phyloP scores from a whole-genome alignment of 1,140 invertebrate species.

The Chironomus striatipennis region DNA sequence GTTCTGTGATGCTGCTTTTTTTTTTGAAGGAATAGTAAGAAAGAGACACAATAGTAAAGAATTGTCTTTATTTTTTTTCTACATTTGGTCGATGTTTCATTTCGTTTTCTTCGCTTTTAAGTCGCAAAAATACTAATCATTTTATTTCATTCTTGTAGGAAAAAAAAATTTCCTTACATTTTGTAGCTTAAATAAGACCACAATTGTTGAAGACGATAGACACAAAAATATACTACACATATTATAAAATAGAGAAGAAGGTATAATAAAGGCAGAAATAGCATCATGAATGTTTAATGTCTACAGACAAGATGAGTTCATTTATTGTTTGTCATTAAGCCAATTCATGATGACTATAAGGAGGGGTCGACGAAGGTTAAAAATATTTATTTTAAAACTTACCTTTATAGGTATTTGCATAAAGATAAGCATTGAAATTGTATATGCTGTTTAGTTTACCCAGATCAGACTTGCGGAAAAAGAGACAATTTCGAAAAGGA shows the following conservation, averaged over 20 bases:
- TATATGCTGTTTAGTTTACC: neutral
- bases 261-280: neutral
- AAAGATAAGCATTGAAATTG: constrained; percentile 9
- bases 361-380: neutral
- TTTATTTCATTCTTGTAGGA: neutral
- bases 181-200: neutral
- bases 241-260: too few species aligned
- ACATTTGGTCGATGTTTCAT: too few species aligned
- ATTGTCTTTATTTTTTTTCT: too few species aligned
- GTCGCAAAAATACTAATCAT: too few species aligned
- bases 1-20: too few species aligned
- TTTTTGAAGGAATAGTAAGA: too few species aligned
- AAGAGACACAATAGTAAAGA: too few species aligned
- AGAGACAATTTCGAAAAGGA: neutral
- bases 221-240: too few species aligned
- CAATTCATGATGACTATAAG: constrained; percentile 10
- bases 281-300: constrained; percentile 13
- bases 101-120: too few species aligned
- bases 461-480: neutral
- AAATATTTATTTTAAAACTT: constrained; percentile 12
- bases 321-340: constrained; percentile 14
- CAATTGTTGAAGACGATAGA: too few species aligned
- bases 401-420: neutral
- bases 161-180: neutral
- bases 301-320: constrained; percentile 6